Evolutionary conservation across 92 coral and sea anemone genomes (phyloP).

Genomic region (Parazoanthus darwini): DNA sequence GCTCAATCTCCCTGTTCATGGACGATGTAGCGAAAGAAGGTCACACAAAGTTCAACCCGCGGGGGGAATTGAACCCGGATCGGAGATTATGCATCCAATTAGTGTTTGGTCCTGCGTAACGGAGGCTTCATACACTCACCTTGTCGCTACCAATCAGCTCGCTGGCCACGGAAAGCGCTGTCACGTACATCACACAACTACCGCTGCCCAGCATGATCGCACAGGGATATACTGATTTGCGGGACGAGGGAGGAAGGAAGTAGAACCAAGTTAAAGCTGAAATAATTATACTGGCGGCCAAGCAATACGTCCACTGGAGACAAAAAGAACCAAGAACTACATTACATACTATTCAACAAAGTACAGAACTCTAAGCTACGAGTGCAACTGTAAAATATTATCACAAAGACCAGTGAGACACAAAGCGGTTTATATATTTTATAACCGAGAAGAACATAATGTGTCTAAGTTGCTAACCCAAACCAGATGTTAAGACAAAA

Average conservation of each 20-base stretch:
- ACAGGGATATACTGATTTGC: conserved; percentile 61
- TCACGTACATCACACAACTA: conserved; percentile 76
- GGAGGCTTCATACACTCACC: not conserved
- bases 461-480: too few species aligned
- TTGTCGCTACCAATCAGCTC: conserved; percentile 68
- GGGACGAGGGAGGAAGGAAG: conserved; percentile 49
- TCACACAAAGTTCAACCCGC: too few species aligned
- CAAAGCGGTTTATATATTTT: too few species aligned
- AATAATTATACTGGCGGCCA: conserved; percentile 57
- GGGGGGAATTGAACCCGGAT: too few species aligned
- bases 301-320: conserved; percentile 73
- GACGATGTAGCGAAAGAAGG: too few species aligned
- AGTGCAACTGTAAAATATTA: too few species aligned
- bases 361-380: too few species aligned
- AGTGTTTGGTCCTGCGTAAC: not conserved
- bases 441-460: too few species aligned
- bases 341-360: not conserved
- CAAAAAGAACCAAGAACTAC: not conserved
- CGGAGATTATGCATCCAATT: too few species aligned
- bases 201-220: conserved; percentile 84
- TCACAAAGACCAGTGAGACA: not conserved
- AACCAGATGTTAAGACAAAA: too few species aligned
- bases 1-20: too few species aligned
- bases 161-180: conserved; percentile 76
- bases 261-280: conserved; percentile 76